Evolutionary conservation across 92 coral and sea anemone genomes (phyloP), one percentile per base, ranked within the genome.

Genomic region (Porites rus): DNA sequence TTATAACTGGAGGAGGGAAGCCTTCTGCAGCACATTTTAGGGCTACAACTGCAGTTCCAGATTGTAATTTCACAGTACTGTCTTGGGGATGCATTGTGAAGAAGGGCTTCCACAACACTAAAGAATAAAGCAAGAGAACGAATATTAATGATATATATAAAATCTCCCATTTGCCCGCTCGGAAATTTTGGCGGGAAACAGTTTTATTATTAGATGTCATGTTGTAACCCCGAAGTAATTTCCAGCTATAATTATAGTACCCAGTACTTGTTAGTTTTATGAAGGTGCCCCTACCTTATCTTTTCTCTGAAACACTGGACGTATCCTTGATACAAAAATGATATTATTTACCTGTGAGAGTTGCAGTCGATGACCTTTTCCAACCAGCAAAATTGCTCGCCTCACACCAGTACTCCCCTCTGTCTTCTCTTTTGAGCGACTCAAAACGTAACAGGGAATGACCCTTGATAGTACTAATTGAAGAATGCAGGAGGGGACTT

Each of bases 401-500:
- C 46, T 72, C 91, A 64, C 94, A 91, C 72, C 79, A 84, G 61
- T 91, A 91, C 17, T 5, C 18, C 20, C 89, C 94, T 28, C 75
- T 83, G 61, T 84, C 87, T 1, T 62, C 38, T 14, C 6, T 50
- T 13, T 19, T 14, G n/a, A 86, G 80, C 16, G 89, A 52, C 14
- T 84, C 71, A 18, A 91, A 70, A 62, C 24, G 21, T 53, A 91
- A 21, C 21, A 82, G 74, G 7, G 81, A 84, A 20, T 28, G 69
- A 63, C 65, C 73, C 21, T 75, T 66, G 6, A 65, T 9, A 10
- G 64, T 74, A 4, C 1, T 62, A 3, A 84, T 52, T 8, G 64
- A 63, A 1, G 88, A 22, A 24, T 56, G 65, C 19, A 19, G 2
- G 14, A 84, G 0, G 60, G 13, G 73, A 75, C 2, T 18, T 22